Percentiles rank a stretch among this genome's conserved stretches.
phyloP scores from a whole-genome alignment of 2,888 invertebrate species.

The Magallana nippona region DNA sequence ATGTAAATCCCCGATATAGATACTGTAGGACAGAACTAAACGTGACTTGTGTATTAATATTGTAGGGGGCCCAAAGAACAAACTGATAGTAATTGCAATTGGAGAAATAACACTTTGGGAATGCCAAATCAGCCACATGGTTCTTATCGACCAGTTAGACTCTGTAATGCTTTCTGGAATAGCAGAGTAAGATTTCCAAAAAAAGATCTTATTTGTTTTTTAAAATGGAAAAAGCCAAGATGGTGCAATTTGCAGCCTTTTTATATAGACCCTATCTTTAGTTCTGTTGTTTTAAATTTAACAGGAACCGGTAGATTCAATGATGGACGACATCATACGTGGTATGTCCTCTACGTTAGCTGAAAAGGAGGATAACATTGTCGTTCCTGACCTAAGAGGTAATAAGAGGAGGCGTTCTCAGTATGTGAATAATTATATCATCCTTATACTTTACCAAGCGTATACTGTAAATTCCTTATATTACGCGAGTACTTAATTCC shows the following conservation, averaged over 20 bases:
- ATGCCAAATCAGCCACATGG: slow-evolving; percentile 29
- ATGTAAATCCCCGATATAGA: too few relatives aligned
- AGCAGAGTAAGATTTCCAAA: slow-evolving; percentile 86
- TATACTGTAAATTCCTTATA: too few relatives aligned
- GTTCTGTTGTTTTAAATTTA: background rate
- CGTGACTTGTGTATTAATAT: too few relatives aligned
- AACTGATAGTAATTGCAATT: slow-evolving; percentile 32
- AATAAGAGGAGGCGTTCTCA: slow-evolving; percentile 20
- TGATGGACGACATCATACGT: slow-evolving; percentile 92
- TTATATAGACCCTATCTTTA: too few relatives aligned
- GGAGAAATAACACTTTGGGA: slow-evolving; percentile 12
- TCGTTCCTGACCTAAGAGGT: slow-evolving; percentile 95
- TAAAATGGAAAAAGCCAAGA: too few relatives aligned
- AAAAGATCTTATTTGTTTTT: too few relatives aligned
- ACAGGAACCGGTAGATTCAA: slow-evolving; percentile 47
- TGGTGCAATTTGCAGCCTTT: too few relatives aligned
- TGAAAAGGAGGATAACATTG: slow-evolving; percentile 94
- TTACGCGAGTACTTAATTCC: too few relatives aligned
- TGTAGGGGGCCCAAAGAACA: too few relatives aligned
- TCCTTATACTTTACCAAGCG: too few relatives aligned
- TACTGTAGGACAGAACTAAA: too few relatives aligned
- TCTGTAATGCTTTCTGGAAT: slow-evolving; percentile 99
- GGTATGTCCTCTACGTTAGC: slow-evolving; percentile 97
- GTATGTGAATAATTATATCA: too few relatives aligned
- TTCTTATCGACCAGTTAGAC: slow-evolving; percentile 82